Percentiles rank a stretch among this genome's conserved stretches.
These are phyloP conservation scores for Physocephala rufipes DNA, from an alignment of 2,888 invertebrate species.

Conservation along the genomic window DNA sequence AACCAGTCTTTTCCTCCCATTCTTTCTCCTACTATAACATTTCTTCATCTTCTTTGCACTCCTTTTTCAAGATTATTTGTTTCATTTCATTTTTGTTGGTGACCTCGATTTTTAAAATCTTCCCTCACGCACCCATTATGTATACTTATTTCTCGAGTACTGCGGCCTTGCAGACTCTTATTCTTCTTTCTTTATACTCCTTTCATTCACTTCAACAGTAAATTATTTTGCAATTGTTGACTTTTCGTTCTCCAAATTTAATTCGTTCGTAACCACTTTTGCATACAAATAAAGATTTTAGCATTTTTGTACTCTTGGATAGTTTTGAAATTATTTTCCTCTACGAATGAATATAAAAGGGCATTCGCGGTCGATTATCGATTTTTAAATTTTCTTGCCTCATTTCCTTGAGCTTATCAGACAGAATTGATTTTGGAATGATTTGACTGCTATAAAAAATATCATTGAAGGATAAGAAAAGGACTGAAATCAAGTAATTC, in stretches of 20 bases:
- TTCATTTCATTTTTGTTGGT: background rate
- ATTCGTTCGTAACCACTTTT: slow-evolving; percentile 33
- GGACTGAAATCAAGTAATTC: too few species aligned
- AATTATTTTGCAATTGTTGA: slow-evolving; percentile 38
- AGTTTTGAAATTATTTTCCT: too few species aligned
- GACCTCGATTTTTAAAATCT: background rate
- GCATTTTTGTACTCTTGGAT: background rate
- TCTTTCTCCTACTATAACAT: too few species aligned
- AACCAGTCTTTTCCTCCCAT: too few species aligned
- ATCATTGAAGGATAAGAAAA: too few species aligned
- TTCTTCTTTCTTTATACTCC: background rate
- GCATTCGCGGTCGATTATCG: too few species aligned
- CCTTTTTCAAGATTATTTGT: background rate
- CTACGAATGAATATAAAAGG: too few species aligned
- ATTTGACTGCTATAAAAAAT: too few species aligned
- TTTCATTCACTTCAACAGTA: background rate
- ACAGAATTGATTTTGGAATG: too few species aligned
- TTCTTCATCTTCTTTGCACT: background rate
- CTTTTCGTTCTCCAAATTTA: slow-evolving; percentile 41
- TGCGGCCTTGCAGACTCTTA: background rate
- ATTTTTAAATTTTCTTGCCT: too few species aligned
- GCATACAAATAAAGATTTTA: background rate
- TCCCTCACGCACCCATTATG: background rate
- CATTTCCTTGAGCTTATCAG: too few species aligned
- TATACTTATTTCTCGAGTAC: background rate